Evolutionary conservation across 2,888 invertebrate genomes (phyloP).

Genomic region (Drosophila prostipennis): DNA sequence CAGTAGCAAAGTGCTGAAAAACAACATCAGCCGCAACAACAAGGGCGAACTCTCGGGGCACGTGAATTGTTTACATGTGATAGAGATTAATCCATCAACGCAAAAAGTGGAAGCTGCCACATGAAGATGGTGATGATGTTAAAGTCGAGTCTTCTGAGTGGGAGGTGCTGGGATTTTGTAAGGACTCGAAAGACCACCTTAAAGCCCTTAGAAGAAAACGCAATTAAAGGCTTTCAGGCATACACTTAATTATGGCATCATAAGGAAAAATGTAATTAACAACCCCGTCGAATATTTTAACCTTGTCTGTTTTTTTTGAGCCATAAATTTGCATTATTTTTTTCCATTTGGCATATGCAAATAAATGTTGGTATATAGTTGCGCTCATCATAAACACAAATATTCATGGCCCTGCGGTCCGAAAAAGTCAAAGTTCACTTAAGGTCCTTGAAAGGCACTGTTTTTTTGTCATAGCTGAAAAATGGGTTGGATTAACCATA

Average conservation of each 20-base stretch:
- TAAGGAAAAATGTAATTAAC: slow-evolving; percentile 17
- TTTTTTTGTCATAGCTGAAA: neutral
- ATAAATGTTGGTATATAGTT: slow-evolving; percentile 19
- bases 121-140: slow-evolving; percentile 5
- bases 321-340: neutral
- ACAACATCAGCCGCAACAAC: slow-evolving; percentile 5
- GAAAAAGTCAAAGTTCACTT: slow-evolving; percentile 31
- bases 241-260: slow-evolving; percentile 1
- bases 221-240: slow-evolving; percentile 20
- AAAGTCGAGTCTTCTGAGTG: neutral
- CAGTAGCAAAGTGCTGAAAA: slow-evolving; percentile 26
- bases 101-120: slow-evolving; percentile 19
- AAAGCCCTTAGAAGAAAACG: slow-evolving; percentile 1
- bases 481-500: neutral
- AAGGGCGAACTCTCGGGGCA: slow-evolving; percentile 16
- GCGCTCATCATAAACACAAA: slow-evolving; percentile 34
- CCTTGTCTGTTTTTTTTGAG: neutral
- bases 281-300: slow-evolving; percentile 7
- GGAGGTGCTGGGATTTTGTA: slow-evolving; percentile 5
- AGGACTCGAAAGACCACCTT: neutral
- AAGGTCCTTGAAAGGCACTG: slow-evolving; percentile 11
- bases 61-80: slow-evolving; percentile 49
- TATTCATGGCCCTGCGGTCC: slow-evolving; percentile 20
- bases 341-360: slow-evolving; percentile 21
- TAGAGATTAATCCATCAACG: slow-evolving; percentile 60